Conservation (phyloP, 2,797 vertebrate genomes). For the Moxostoma hubbsi region DNA sequence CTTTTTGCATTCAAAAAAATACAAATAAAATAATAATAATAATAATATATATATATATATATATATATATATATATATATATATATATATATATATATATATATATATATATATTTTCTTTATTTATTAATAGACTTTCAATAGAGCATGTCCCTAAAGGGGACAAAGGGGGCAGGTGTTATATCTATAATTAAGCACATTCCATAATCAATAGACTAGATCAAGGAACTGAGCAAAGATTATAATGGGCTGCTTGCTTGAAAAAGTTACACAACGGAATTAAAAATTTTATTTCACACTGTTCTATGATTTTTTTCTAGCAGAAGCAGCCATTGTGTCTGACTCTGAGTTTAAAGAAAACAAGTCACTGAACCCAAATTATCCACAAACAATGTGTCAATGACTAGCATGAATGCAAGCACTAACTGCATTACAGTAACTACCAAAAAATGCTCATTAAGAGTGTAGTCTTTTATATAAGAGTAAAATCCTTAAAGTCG, state of each 20-base stretch:
- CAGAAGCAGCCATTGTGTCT: background rate
- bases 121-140: too few species aligned
- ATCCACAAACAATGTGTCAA: background rate
- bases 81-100: too few species aligned
- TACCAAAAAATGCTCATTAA: conserved; percentile 23
- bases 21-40: too few species aligned
- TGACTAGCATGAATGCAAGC: background rate
- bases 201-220: background rate
- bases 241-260: background rate
- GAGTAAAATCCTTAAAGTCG: conserved; percentile 43
- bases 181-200: background rate
- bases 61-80: too few species aligned
- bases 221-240: background rate
- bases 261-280: background rate
- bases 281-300: background rate
- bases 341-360: background rate
- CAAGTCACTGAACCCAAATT: background rate
- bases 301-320: background rate
- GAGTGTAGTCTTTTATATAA: conserved; percentile 9
- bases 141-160: too few species aligned
- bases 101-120: too few species aligned
- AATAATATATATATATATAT: too few species aligned
- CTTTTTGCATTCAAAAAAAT: too few species aligned
- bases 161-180: too few species aligned
- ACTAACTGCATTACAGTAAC: background rate